Base-by-base conservation (phyloP, 2,113 vertebrate genomes). In the Ophiodon elongatus region DNA sequence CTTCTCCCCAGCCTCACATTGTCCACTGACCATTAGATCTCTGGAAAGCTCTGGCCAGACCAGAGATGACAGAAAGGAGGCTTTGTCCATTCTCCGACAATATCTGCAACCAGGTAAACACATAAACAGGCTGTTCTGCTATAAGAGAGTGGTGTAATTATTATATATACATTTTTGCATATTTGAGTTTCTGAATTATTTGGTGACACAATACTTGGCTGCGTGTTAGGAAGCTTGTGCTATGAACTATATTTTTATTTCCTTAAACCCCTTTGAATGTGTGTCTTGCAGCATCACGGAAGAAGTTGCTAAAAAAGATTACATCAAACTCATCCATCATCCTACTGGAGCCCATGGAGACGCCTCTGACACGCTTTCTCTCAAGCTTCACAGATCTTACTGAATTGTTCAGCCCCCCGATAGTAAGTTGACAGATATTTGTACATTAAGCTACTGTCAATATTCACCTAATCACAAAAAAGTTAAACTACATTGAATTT, bases 261-360 rank as follows among this genome's bases (percentile, higher is more conserved):
- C 2, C 13, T 31, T 29, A 25, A 35, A 47, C 2, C 27, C 23
- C 17, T 21, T 56, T 68, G 7, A 65, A 64, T 71, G 21, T 70
- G 4, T 4, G 64, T 84, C 73, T 66, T 91, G n/a, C 91, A 99
- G 98, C 93, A 17, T 94, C 95, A 9, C 94, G 95, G 60, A 84
- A 94, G 62, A 95, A 88, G 76, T 29, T 96, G 23, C 93, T 97
- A 71, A 95, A 93, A 25, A 93, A 56, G 8, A 93, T 98, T 50
- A 91, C 71, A 0, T 87, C 95, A 0, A 89, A 94, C 15, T 96
- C 96, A 0, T 95, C 96, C 0, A 72, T 99, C 79, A 73, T 99
- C 83, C 86, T 99, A 14, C 92, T 99, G 56, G 95, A 98, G 75
- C 95, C 93, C 15, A 93, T 99, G 89, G 96, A 97, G 86, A 96